Evolutionary conservation across 2,113 vertebrate species (phyloP), one percentile per base, ranked within the genome.

Genomic region (Mixornis gularis): DNA sequence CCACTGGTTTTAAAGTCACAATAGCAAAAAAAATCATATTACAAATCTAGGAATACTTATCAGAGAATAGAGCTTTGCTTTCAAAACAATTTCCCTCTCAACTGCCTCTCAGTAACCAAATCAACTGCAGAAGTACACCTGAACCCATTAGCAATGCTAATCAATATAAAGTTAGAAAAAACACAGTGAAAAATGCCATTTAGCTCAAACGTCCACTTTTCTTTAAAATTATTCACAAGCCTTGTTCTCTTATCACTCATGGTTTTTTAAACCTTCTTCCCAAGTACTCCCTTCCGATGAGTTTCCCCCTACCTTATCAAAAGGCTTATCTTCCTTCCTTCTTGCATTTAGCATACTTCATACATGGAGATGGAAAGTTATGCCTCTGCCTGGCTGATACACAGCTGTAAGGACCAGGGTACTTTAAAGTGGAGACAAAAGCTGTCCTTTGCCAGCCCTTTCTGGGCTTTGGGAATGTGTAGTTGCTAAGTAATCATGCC

Each of bases 301-400:
- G 13, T 63, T 92, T 63, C 19, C 36, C 24, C 30, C 16, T 32
- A 17, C 14, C 30, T 68, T 66, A 85, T 38, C 77, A 55, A 46
- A 66, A 63, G 1, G 2, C 53, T 89, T 80, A 7, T 51, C 34
- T 49, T 65, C 43, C 44, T 72, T 79, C 49, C 26, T 48, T 53
- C 46, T 55, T 43, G 34, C 21, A 9, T 41, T 87, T 74, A 29
- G 5, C 48, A 7, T 12, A 27, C 30, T 82, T 52, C 22, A 36
- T 3, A 4, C 6, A 13, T 4, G 0, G 2, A 71, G 29, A 52
- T 60, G 53, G 43, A 43, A 80, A 76, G 6, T 18, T 63, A 2
- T 21, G 7, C 24, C 41, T 49, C 38, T 70, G 40, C 41, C 65
- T 58, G 48, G 46, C 43, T 49, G 30, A 13, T 9, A 17, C 16